phyloP scores from a whole-genome alignment of 2,113 vertebrate genomes.

The Lutjanus erythropterus region DNA sequence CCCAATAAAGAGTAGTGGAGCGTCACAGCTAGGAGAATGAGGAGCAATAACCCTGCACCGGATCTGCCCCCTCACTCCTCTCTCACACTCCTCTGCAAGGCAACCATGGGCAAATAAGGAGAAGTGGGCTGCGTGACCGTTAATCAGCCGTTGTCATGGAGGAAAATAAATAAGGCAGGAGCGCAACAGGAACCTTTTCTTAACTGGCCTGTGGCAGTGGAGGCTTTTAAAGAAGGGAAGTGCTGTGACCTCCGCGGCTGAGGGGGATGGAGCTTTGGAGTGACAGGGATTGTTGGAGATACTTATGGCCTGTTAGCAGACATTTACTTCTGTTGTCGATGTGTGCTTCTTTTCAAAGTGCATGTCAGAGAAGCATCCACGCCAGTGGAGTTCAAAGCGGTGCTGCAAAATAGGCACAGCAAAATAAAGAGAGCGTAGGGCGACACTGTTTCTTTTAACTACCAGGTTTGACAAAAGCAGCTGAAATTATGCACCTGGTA shows the following conservation, averaged over 20 bases:
- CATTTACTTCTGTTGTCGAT: slow-evolving; percentile 55
- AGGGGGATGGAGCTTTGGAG: slow-evolving; percentile 46
- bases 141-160: slow-evolving; percentile 76
- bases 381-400: slow-evolving; percentile 58
- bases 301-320: slow-evolving; percentile 67
- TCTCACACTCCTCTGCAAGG: slow-evolving; percentile 39
- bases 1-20: slow-evolving; percentile 17
- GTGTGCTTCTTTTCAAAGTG: slow-evolving; percentile 45
- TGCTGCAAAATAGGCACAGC: slow-evolving; percentile 15
- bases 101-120: slow-evolving; percentile 56
- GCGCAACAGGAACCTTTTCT: slow-evolving; percentile 59
- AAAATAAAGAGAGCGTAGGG: slow-evolving; percentile 31
- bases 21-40: slow-evolving; percentile 45
- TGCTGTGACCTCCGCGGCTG: slow-evolving; percentile 55
- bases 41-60: slow-evolving; percentile 16
- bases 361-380: slow-evolving; percentile 51
- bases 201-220: slow-evolving; percentile 8
- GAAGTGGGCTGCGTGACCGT: slow-evolving; percentile 50
- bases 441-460: slow-evolving; percentile 45
- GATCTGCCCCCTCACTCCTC: not conserved
- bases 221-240: slow-evolving; percentile 65
- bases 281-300: slow-evolving; percentile 69
- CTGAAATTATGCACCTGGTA: slow-evolving; percentile 73
- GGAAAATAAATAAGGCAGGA: slow-evolving; percentile 73
- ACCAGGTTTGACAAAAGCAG: slow-evolving; percentile 54